Percentiles rank a stretch among this genome's conserved stretches.
phyloP scores from a whole-genome alignment of 1,140 invertebrate genomes.

The Pseudachorutes palmiensis region DNA sequence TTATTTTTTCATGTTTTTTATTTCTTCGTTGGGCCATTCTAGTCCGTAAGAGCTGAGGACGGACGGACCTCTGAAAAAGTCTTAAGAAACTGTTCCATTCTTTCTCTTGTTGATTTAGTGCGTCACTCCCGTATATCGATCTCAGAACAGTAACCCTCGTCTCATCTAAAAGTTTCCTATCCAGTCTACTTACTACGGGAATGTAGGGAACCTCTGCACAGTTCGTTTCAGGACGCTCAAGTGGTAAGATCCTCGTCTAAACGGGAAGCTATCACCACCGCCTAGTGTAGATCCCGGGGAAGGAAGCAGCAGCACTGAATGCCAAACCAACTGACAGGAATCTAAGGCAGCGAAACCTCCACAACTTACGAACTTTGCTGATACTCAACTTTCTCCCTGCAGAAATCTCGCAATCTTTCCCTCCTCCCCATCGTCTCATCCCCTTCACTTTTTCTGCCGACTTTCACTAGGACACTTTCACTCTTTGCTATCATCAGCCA shows the following conservation, averaged over 20 bases:
- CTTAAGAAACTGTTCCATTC: background rate
- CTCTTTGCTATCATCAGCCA: background rate
- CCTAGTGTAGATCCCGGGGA: too few relatives aligned
- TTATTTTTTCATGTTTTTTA: background rate
- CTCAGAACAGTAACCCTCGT: conserved; percentile 1
- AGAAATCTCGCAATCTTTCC: background rate
- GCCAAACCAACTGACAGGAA: too few relatives aligned
- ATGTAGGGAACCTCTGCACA: background rate
- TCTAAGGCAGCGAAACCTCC: too few relatives aligned
- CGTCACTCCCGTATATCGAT: conserved; percentile 31
- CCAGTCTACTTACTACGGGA: background rate
- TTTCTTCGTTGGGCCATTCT: background rate
- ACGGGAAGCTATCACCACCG: too few relatives aligned
- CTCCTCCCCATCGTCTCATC: conserved; percentile 8
- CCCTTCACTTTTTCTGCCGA: background rate
- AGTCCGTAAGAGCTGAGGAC: background rate
- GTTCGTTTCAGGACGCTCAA: background rate
- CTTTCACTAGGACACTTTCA: background rate
- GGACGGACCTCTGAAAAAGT: background rate
- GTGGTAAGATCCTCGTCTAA: background rate
- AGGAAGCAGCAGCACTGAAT: too few relatives aligned
- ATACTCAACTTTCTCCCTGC: conserved; percentile 5
- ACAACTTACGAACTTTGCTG: too few relatives aligned
- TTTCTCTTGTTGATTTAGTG: conserved; percentile 30
- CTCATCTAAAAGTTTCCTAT: background rate